phyloP scores from a whole-genome alignment of 2,888 invertebrate genomes.

The Zelleria hepariella region DNA sequence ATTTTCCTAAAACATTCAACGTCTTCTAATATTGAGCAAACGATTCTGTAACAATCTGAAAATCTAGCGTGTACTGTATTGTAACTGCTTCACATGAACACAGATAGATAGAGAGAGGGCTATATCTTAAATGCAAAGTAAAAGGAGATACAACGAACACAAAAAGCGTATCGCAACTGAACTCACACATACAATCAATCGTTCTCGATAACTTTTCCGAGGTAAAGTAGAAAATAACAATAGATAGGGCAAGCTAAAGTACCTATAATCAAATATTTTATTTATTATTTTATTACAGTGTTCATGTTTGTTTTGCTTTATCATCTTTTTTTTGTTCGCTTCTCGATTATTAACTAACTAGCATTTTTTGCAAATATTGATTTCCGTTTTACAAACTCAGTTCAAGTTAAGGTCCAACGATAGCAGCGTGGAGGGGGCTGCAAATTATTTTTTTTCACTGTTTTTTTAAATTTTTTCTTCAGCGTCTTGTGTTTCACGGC shows the following conservation, averaged over 20 bases:
- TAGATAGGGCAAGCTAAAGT: not conserved
- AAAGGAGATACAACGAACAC: slow-evolving; percentile 35
- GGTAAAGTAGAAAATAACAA: not conserved
- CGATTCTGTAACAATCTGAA: slow-evolving; percentile 17
- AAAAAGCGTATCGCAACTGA: slow-evolving; percentile 16
- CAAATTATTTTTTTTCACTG: too few species aligned
- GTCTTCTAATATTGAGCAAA: not conserved
- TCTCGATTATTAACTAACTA: too few species aligned
- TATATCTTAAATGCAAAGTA: slow-evolving; percentile 38
- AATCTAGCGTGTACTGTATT: slow-evolving; percentile 38
- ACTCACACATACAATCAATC: slow-evolving; percentile 11
- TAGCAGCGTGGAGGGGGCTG: too few species aligned
- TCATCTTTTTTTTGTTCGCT: too few species aligned
- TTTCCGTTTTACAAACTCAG: too few species aligned
- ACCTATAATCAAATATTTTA: not conserved
- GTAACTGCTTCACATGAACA: slow-evolving; percentile 49
- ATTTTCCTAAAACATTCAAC: not conserved
- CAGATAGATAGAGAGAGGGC: slow-evolving; percentile 55
- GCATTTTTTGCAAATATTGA: too few species aligned
- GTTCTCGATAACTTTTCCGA: not conserved
- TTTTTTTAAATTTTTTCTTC: too few species aligned
- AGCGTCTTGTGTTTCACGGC: too few species aligned
- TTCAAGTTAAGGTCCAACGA: too few species aligned
- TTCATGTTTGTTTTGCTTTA: not conserved
- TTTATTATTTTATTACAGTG: too few species aligned